Evolutionary conservation across 2,888 invertebrate species (phyloP), one percentile per base, ranked within the genome.

Genomic region (Gryllus longicercus): DNA sequence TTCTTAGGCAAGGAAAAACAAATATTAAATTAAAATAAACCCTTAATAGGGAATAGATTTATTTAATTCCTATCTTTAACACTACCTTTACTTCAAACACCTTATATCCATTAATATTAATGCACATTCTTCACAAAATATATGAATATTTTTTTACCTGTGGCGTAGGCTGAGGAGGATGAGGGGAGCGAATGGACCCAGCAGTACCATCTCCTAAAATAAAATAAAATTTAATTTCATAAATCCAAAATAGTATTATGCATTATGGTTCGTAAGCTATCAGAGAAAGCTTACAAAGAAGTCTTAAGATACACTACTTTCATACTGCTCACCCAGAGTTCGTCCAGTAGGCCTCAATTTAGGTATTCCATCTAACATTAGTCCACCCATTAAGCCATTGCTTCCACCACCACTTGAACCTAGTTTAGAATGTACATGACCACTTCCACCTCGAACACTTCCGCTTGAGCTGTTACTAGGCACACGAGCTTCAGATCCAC

Each of bases 361-460:
- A 49, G 95, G 95, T 91, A 95, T 94, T 81, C 95, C 95, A 80
- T 93, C 94, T 77, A 94, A 92, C 87, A 95, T 95, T 81, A 95
- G 87, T 12, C 94, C 94, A 18, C 93, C 94, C 38, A 38, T 38
- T 79, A 95, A 88, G n/a, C 84, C 85, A 81, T 84, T 84, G 75
- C 78, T 76, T n/a, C 79, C 38, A 49, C 21, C 5, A 51, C 63
- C 78, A 23, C 78, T 75, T 38, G 74, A 11, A 50, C 78, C 25
- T 51, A 50, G 38, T 74, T 80, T 76, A n/a, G 23, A 25, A 21
- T 76, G 14, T 11, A 21, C n/a, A 74, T 63, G 74, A 77, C 75
- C 51, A 25, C 74, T 77, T 16, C 63, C 78, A 25, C 63, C 74
- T 21, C 50, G 74, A 77, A 12, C 51, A 76, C 78, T 76, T 14